Conservation (phyloP, 2,797 vertebrate species). For the Lithobates sylvaticus region DNA sequence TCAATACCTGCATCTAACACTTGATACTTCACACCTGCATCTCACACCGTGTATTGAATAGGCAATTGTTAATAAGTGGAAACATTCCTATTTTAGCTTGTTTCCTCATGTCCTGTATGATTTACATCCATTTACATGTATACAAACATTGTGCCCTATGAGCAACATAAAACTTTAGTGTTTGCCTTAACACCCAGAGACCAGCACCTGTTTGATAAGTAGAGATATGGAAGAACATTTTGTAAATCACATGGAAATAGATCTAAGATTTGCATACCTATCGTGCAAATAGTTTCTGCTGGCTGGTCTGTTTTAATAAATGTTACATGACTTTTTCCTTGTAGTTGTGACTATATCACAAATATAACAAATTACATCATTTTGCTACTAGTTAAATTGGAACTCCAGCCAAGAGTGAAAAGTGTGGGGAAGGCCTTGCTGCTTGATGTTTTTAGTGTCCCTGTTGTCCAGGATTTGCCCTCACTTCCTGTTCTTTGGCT, state of each 20-base stretch:
- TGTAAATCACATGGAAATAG: not conserved
- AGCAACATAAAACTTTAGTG: not conserved
- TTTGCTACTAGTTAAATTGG: not conserved
- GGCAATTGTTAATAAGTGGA: not conserved
- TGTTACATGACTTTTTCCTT: not conserved
- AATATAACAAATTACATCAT: not conserved
- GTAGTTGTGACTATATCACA: not conserved
- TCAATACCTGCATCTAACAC: no score
- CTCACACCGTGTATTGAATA: no score
- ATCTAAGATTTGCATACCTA: conserved; percentile 15
- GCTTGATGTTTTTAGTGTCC: no score
- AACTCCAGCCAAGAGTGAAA: no score
- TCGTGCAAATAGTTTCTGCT: not conserved
- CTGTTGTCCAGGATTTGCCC: no score
- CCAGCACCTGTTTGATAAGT: not conserved
- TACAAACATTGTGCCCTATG: not conserved
- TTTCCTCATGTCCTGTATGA: not conserved
- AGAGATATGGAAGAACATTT: conserved; percentile 5
- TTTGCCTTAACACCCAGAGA: not conserved
- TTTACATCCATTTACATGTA: not conserved
- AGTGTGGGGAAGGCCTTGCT: no score
- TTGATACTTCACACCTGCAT: no score
- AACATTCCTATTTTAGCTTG: not conserved
- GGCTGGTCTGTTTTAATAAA: not conserved
- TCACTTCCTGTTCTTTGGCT: no score